phyloP scores from a whole-genome alignment of 2,113 vertebrate genomes.

The Mustelus asterias region DNA sequence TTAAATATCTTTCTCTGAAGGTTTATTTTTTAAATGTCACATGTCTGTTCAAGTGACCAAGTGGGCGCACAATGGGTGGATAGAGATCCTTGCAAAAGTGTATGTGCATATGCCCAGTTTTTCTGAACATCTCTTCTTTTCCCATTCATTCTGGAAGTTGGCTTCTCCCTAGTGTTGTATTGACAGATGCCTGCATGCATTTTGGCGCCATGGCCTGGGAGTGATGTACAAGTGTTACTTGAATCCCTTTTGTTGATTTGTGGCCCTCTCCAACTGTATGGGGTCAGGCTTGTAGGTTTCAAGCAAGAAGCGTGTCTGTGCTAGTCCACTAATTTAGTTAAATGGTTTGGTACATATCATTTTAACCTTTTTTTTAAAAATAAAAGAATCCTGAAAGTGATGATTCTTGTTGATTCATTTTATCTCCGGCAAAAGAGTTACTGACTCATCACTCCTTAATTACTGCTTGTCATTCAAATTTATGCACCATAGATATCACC shows the following conservation, averaged over 20 bases:
- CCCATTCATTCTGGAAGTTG: background rate
- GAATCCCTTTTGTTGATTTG: background rate
- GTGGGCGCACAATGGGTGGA: background rate
- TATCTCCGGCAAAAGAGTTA: background rate
- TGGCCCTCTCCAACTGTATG: background rate
- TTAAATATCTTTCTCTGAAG: background rate
- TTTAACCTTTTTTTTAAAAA: background rate
- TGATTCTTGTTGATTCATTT: background rate
- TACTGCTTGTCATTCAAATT: constrained; percentile 22
- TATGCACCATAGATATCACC: constrained; percentile 14
- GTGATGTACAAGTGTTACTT: background rate
- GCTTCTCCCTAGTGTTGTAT: background rate
- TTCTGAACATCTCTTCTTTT: background rate
- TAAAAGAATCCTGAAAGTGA: background rate
- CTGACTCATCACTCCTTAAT: constrained; percentile 22
- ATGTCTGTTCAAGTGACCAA: background rate
- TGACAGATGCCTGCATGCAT: background rate
- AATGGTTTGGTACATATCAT: background rate
- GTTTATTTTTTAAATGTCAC: background rate
- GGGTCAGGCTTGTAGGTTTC: background rate
- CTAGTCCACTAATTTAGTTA: background rate
- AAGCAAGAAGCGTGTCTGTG: background rate
- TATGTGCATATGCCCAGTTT: background rate
- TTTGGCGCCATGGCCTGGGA: background rate
- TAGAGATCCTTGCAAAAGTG: background rate